phyloP scores from a whole-genome alignment of 1,140 invertebrate genomes.

The Lineus longissimus region DNA sequence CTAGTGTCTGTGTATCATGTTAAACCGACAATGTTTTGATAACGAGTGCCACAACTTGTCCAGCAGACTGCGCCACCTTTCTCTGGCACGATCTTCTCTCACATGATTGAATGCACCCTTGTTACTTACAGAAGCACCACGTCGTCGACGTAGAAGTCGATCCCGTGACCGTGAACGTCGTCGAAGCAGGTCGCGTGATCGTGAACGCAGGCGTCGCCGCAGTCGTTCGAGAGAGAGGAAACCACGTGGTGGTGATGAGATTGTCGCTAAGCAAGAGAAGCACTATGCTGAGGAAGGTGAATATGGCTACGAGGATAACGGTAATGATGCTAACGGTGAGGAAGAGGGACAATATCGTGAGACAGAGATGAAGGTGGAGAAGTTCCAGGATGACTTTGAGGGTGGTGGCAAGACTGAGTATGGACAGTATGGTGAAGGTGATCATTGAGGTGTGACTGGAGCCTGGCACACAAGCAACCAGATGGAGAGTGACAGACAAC shows the following conservation, averaged over 20 bases:
- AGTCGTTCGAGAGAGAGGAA: background rate
- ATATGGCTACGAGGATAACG: slow-evolving; percentile 1
- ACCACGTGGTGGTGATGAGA: background rate
- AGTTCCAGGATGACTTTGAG: background rate
- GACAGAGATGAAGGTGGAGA: background rate
- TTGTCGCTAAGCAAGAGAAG: background rate
- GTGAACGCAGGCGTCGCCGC: slow-evolving; percentile 58
- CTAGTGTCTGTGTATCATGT: no score
- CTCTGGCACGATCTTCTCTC: no score
- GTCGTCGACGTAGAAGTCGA: slow-evolving; percentile 31
- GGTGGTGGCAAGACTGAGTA: background rate
- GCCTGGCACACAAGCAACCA: no score
- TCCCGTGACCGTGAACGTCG: slow-evolving; percentile 31
- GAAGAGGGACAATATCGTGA: background rate
- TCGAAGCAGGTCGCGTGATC: slow-evolving; percentile 53
- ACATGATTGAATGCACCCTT: background rate
- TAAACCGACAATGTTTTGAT: no score
- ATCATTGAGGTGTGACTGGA: no score
- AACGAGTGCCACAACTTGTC: no score
- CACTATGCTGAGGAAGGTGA: background rate
- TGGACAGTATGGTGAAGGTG: no score
- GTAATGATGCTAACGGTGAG: background rate
- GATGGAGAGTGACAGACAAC: no score
- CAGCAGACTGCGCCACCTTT: no score
- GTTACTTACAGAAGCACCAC: background rate